Percentiles rank a stretch among this genome's conserved stretches.
phyloP scores from a whole-genome alignment of 2,888 invertebrate genomes.

The Meghimatium bilineatum region DNA sequence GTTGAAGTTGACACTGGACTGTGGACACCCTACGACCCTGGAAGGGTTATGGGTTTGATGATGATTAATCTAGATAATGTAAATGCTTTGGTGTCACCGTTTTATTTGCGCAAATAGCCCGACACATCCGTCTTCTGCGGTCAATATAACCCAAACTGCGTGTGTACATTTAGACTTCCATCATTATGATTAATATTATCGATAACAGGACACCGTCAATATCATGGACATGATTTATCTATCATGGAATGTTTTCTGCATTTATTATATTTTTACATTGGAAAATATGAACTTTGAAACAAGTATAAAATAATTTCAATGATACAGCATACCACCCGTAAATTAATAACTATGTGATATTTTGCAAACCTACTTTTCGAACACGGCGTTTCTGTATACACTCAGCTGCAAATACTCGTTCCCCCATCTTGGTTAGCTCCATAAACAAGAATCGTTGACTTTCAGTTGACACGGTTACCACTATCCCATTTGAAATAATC shows the following conservation, averaged over 20 bases:
- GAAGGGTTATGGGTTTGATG: no score
- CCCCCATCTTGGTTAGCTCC: conserved; percentile 77
- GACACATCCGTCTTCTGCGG: no score
- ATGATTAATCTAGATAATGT: no score
- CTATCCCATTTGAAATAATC: no score
- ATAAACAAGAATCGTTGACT: conserved; percentile 55
- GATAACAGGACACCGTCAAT: background rate
- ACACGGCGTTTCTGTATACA: conserved; percentile 95
- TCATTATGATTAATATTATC: background rate
- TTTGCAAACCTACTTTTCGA: conserved; percentile 85
- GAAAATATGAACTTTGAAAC: background rate
- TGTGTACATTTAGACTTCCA: no score
- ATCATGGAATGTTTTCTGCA: background rate
- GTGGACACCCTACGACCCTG: no score
- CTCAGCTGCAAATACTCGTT: conserved; percentile 93
- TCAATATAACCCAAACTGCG: no score
- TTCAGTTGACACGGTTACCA: no score
- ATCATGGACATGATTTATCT: no score
- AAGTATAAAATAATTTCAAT: background rate
- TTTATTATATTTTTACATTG: background rate
- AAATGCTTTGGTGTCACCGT: no score
- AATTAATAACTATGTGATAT: background rate
- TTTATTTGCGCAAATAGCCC: no score
- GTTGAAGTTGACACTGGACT: no score
- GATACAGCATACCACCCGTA: background rate